Evolutionary conservation across 2,113 vertebrate species (phyloP).

Genomic region (Plecotus auritus): DNA sequence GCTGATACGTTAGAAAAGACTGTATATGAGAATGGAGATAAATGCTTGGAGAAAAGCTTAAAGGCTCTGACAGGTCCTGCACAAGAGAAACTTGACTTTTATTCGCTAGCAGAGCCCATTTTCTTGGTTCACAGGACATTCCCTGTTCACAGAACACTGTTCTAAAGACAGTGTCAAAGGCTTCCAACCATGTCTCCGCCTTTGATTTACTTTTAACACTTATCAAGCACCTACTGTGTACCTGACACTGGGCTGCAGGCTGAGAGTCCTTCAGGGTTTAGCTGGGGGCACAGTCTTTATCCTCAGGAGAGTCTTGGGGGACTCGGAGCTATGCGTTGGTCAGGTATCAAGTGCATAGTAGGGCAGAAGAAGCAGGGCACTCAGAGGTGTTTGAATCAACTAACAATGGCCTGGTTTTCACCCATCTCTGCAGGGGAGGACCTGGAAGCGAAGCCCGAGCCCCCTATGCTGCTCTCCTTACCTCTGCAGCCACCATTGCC

Average conservation of each 20-base stretch:
- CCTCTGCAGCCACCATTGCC: conserved; percentile 49
- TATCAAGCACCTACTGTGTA: neutral
- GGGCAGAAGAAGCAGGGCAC: neutral
- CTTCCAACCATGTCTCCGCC: neutral
- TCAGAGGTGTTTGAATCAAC: accelerated
- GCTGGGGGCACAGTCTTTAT: neutral
- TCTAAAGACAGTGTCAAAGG: neutral
- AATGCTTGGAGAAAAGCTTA: neutral
- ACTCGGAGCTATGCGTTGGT: too few species aligned
- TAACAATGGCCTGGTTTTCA: neutral
- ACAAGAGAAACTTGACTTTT: neutral
- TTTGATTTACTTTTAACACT: neutral
- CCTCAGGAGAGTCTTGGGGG: neutral
- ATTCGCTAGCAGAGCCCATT: neutral
- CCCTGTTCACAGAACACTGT: neutral
- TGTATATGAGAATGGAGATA: neutral
- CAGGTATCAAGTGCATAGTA: accelerated
- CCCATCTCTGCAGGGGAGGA: conserved; percentile 75
- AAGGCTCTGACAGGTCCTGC: neutral
- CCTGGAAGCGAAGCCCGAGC: conserved; percentile 71
- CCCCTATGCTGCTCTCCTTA: conserved; percentile 46
- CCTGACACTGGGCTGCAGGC: neutral
- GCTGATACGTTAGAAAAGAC: neutral
- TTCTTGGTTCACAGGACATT: neutral
- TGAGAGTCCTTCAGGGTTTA: neutral